Evolutionary conservation across 2,888 invertebrate species (phyloP), one percentile per base, ranked within the genome.

Genomic region (Dynastes maya): DNA sequence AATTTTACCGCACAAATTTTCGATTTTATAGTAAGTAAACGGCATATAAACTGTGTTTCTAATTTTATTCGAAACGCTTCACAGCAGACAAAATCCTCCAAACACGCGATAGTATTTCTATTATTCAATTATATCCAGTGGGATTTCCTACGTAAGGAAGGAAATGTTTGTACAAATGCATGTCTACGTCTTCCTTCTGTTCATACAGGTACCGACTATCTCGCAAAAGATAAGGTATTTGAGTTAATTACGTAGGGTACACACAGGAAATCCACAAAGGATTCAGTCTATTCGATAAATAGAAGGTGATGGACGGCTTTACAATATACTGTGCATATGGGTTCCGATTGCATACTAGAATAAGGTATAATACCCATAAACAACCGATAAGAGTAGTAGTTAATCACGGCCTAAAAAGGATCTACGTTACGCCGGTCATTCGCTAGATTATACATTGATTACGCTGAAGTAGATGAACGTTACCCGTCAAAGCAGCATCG

Each of bases 341-440:
- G 29, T 61, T 27, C 61, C 22, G 29, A 8, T 45, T 49, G 27
- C 49, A 27, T 29, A n/a, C 27, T 11, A 13, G 27, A 68, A 68
- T 68, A 51, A 68, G 16, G 49, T 68, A n/a, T 68, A 68, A 22
- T 68, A 9, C 68, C 68, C 51, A 68, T 1, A 49, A 16, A 45
- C 80, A 53, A 53, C 72, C 70, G 74, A 22, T 68, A 49, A 68
- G 68, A 68, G 81, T 79, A 82, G 81, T 79, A 82, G 80, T 83
- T 83, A 83, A 83, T 83, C 82, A 82, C 77, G 80, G 29, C 49
- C 80, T 83, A 82, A 82, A 82, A 80, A 82, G 81, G 81, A 81
- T 82, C 79, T 81, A 79, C 77, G 82, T 80, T 82, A 75, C 79
- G 74, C 77, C 78, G 78, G 80, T 81, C 80, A 81, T 81, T 82